Conservation (phyloP, 53 echinoderm and acorn worm species). For the Patiria pectinifera region DNA sequence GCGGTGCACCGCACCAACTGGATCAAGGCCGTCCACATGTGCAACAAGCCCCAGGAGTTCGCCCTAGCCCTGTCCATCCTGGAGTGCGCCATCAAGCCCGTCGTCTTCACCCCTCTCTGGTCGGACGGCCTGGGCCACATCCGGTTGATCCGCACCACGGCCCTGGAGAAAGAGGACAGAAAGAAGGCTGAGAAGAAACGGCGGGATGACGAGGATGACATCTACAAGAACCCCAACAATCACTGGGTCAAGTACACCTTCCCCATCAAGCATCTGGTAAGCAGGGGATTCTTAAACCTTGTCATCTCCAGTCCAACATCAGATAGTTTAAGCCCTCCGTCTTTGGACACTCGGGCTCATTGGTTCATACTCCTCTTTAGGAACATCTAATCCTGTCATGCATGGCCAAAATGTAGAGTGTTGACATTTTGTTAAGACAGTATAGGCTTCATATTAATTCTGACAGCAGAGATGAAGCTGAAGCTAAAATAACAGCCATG, state of each 20-base stretch:
- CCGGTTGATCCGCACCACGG: slow-evolving; percentile 77
- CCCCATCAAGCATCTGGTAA: slow-evolving; percentile 95
- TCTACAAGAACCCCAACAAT: slow-evolving; percentile 78
- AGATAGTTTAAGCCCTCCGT: no score
- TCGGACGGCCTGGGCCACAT: slow-evolving; percentile 90
- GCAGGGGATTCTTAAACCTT: neutral
- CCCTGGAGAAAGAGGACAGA: slow-evolving; percentile 88
- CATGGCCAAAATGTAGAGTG: no score
- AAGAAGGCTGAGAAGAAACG: slow-evolving; percentile 87
- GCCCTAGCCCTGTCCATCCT: slow-evolving; percentile 94
- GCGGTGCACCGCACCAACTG: slow-evolving; percentile 93
- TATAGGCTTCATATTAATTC: no score
- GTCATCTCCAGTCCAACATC: neutral
- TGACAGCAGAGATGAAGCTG: no score
- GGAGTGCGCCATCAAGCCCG: slow-evolving; percentile 97
- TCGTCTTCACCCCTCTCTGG: slow-evolving; percentile 91
- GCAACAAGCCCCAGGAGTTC: slow-evolving; percentile 97
- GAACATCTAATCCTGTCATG: no score
- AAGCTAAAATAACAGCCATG: no score
- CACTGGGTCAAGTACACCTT: slow-evolving; percentile 98
- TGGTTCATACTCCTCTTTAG: no score
- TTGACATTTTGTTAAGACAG: no score
- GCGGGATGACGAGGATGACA: slow-evolving; percentile 89
- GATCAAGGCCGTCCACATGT: slow-evolving; percentile 99
- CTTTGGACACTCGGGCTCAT: no score